phyloP scores from a whole-genome alignment of 2,888 invertebrate species.

The Alloplasta piceator region DNA sequence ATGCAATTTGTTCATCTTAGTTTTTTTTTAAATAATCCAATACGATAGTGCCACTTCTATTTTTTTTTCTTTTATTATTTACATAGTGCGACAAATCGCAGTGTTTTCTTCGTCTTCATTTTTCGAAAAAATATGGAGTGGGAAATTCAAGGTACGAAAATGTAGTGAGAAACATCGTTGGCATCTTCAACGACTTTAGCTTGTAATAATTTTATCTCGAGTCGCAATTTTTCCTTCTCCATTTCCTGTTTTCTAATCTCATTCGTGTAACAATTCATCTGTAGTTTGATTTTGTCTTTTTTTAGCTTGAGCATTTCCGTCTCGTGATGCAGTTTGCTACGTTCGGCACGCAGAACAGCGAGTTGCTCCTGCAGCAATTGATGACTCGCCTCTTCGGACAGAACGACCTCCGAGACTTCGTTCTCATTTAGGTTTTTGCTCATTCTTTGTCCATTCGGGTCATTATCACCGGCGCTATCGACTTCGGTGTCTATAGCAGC shows the following conservation, averaged over 20 bases:
- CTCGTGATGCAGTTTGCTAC: conserved; percentile 78
- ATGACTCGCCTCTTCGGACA: conserved; percentile 77
- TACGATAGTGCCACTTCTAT: conserved; percentile 11
- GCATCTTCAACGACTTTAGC: conserved; percentile 79
- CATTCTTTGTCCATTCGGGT: conserved; percentile 60
- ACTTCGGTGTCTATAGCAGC: conserved; percentile 69
- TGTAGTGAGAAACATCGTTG: conserved; percentile 80
- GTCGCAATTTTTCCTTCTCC: conserved; percentile 79
- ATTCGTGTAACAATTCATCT: conserved; percentile 76
- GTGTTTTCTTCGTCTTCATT: neutral
- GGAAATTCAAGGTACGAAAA: conserved; percentile 78
- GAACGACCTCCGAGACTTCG: conserved; percentile 69
- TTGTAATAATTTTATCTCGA: conserved; percentile 79
- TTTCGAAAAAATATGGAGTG: neutral
- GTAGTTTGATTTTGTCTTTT: conserved; percentile 83
- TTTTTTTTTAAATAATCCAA: conserved; percentile 26
- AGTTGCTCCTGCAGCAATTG: conserved; percentile 78
- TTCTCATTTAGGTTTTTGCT: conserved; percentile 44
- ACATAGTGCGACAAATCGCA: conserved; percentile 25
- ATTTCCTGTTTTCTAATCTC: conserved; percentile 78
- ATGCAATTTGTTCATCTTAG: neutral
- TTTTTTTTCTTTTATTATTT: conserved; percentile 18
- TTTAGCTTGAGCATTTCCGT: conserved; percentile 80
- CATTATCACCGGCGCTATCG: conserved; percentile 73
- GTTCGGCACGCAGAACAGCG: conserved; percentile 79